A percentile compares a stretch with the other conserved stretches of the same genome.
Evolutionary conservation across 1,140 invertebrate species (phyloP).

Genomic region (Yoshiicerus persimilis): DNA sequence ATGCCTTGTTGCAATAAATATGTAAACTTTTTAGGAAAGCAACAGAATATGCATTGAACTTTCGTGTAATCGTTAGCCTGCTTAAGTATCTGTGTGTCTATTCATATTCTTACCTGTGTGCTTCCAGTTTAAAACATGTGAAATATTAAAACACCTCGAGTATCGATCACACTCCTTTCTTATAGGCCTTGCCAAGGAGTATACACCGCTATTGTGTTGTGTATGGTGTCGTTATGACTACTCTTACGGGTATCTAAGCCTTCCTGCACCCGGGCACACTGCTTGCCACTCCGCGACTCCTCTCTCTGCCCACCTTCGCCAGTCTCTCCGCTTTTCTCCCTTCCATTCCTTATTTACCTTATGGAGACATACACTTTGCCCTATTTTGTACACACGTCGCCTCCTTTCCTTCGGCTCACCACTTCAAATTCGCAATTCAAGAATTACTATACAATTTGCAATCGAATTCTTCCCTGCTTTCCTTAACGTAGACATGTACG

Average conservation of each 20-base stretch:
- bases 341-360: too few species aligned
- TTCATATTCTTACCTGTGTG: neutral
- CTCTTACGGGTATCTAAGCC: neutral
- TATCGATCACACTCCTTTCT: neutral
- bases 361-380: too few species aligned
- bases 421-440: too few species aligned
- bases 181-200: neutral
- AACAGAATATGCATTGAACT: neutral
- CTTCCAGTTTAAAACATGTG: conserved; percentile 12
- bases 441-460: neutral
- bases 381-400: neutral
- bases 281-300: neutral
- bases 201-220: conserved; percentile 14
- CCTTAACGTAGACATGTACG: too few species aligned
- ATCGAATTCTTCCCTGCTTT: too few species aligned
- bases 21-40: neutral
- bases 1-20: neutral
- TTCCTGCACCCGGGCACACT: neutral
- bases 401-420: too few species aligned
- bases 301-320: neutral
- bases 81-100: neutral
- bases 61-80: neutral
- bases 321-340: too few species aligned
- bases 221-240: neutral
- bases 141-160: conserved; percentile 15